phyloP scores from a whole-genome alignment of 2,113 vertebrate genomes.

The Phrynocephalus versicolor region DNA sequence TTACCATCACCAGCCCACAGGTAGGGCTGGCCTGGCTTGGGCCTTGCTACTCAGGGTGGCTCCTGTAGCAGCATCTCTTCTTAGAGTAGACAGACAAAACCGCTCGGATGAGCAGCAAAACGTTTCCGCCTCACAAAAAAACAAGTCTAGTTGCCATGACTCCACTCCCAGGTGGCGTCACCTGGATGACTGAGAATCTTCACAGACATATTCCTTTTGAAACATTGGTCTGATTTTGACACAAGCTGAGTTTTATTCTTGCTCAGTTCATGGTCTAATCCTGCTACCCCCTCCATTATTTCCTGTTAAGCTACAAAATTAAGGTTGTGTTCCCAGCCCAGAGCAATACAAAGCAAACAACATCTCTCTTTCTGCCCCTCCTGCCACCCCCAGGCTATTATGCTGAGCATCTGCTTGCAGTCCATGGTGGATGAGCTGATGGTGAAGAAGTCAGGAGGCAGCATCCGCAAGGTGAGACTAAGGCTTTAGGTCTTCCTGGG shows the following conservation, averaged over 20 bases:
- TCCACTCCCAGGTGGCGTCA: no score
- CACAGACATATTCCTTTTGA: no score
- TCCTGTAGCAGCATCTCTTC: no score
- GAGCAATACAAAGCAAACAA: background rate
- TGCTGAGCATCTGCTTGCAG: slow-evolving; percentile 99
- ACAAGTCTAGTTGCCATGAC: no score
- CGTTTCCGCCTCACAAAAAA: no score
- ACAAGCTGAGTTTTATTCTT: background rate
- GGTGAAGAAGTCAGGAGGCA: slow-evolving; percentile 98
- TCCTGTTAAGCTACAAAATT: background rate
- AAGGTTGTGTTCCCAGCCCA: rapidly evolving
- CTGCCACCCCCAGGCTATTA: slow-evolving; percentile 86
- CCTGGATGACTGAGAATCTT: no score
- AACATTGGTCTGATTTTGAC: no score
- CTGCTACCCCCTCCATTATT: background rate
- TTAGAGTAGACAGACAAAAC: no score
- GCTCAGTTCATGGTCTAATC: background rate
- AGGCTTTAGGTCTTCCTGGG: no score
- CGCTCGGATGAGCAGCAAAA: no score
- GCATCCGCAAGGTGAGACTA: slow-evolving; percentile 92
- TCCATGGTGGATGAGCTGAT: slow-evolving; percentile 98
- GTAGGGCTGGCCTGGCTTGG: slow-evolving; percentile 67
- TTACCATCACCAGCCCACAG: slow-evolving; percentile 98
- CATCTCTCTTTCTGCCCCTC: background rate
- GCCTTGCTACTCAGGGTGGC: no score